Percentiles rank a stretch among this genome's conserved stretches.
Evolutionary conservation across 2,113 vertebrate species (phyloP).

Genomic region (Acrocephalus kingi): DNA sequence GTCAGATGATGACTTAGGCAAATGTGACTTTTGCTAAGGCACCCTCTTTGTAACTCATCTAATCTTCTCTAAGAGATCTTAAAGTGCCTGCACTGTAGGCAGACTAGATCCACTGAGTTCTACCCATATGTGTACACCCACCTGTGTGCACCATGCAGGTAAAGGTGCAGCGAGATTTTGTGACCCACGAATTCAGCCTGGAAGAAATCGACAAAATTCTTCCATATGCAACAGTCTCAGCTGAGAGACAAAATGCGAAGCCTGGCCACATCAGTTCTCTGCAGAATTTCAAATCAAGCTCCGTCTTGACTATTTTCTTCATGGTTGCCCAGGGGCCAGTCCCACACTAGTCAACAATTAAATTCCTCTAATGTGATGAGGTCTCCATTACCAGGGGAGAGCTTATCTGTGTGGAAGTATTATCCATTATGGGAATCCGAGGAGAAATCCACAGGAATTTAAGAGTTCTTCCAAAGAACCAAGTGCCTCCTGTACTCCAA

Average conservation of each 20-base stretch:
- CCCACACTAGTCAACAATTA: background rate
- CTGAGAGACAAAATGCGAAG: background rate
- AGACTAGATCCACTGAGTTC: background rate
- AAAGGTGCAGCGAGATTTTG: background rate
- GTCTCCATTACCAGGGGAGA: background rate
- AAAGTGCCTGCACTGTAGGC: background rate
- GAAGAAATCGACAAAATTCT: background rate
- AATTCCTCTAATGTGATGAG: background rate
- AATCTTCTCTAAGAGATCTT: background rate
- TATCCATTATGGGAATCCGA: background rate
- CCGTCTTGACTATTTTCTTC: background rate
- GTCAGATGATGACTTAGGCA: background rate
- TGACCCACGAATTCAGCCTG: background rate
- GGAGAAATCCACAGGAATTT: background rate
- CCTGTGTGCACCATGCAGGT: accelerated
- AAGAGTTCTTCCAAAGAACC: background rate
- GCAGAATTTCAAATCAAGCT: background rate
- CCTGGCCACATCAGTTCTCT: background rate
- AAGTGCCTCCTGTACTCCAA: background rate
- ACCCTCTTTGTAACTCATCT: background rate
- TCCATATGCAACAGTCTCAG: background rate
- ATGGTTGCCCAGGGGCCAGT: background rate
- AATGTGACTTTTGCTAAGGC: background rate
- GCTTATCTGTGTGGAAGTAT: background rate
- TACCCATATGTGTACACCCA: background rate